Conservation (phyloP, 2,888 invertebrate species). For the Smittia aterrima region DNA sequence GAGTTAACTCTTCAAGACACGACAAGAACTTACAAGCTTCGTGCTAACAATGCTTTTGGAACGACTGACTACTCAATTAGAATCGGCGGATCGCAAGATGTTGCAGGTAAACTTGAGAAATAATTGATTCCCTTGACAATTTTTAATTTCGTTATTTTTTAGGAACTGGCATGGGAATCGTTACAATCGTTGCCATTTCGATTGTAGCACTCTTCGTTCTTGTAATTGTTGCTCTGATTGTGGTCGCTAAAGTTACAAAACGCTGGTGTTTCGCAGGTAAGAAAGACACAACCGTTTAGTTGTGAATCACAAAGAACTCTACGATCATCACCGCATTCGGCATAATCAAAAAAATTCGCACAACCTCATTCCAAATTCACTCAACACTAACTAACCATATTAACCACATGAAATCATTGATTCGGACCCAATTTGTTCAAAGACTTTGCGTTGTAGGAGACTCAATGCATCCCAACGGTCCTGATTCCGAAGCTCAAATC, state of each 20-base stretch:
- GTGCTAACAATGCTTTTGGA: conserved; percentile 69
- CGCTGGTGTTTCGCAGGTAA: conserved; percentile 85
- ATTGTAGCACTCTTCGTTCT: conserved; percentile 42
- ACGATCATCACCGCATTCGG: background rate
- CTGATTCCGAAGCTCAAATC: conserved; percentile 63
- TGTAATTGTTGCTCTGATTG: conserved; percentile 64
- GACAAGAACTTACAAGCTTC: conserved; percentile 66
- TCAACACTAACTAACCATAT: conserved; percentile 28
- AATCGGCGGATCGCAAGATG: conserved; percentile 67
- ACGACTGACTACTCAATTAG: conserved; percentile 62
- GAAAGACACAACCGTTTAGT: background rate
- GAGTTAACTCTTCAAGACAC: conserved; percentile 73
- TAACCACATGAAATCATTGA: conserved; percentile 37
- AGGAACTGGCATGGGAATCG: conserved; percentile 71
- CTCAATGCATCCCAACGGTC: conserved; percentile 60
- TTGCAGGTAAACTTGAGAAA: conserved; percentile 54
- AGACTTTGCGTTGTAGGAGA: conserved; percentile 57
- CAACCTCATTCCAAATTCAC: background rate
- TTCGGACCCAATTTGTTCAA: conserved; percentile 37
- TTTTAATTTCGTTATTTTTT: conserved; percentile 43
- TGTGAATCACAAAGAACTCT: background rate
- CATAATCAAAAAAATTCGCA: background rate
- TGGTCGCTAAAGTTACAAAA: conserved; percentile 74
- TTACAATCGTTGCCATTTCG: conserved; percentile 75
- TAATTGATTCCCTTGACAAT: conserved; percentile 32